Base-by-base conservation (phyloP, 2,797 vertebrate genomes). In the Discoglossus pictus region DNA sequence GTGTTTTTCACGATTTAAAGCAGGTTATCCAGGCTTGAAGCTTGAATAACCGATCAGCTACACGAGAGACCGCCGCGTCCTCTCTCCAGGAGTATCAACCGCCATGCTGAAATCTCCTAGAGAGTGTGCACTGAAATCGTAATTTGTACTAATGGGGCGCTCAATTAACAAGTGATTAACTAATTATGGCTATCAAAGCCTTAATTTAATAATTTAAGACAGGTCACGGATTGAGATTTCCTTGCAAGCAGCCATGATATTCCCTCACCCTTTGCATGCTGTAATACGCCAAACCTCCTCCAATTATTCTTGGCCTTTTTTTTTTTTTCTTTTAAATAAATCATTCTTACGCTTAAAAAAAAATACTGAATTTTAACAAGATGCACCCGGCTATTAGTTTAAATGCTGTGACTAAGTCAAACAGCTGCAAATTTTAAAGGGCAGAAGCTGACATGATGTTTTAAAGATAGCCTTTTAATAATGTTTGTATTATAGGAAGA, bases 401-500 rank as follows among this genome's bases (percentile, higher is more conserved):
- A 51, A 51, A 20, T n/a, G 42, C 51, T 15, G 47, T 70, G 68
- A 63, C 68, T 70, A 70, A 50, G 40, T 2, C 13, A 51, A 21
- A 39, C 44, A 21, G 3, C 3, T 13, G 50, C 48, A 3, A 0
- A 2, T 4, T 61, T 39, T 25, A 17, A 24, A 31, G 66, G 44
- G 68, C 68, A 18, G 15, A 18, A 13, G 43, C 11, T n/a, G 0
- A 69, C 58, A 5, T 0, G 10, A 73, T 44, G 54, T 24, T 70
- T 68, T 58, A 31, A 18, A n/a, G 68, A 74, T 18, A 27, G 42
- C 68, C 51, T 55, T 65, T 58, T 61, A 48, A 61, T 56, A 76
- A 73, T 78, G 53, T 62, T 68, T n/a, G 8, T 50, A 73, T 69
- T 50, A 75, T 60, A 75, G 64, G 68, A 76, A 70, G 65, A 59